phyloP scores from a whole-genome alignment of 2,888 invertebrate species.

The Formica aserva region DNA sequence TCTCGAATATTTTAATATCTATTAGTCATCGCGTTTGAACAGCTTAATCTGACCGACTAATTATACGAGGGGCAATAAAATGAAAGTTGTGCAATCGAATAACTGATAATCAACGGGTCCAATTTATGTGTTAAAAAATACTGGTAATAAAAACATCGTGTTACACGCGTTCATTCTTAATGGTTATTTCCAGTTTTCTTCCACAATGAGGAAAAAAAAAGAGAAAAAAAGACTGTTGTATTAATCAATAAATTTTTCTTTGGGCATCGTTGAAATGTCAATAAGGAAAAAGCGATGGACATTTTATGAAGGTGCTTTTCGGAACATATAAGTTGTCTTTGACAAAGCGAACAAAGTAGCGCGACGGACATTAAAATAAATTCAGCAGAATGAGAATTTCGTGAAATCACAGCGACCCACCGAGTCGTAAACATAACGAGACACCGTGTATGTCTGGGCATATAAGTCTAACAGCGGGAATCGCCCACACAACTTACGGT shows the following conservation, averaged over 20 bases:
- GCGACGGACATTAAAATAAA: conserved; percentile 1
- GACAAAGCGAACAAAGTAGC: conserved; percentile 37
- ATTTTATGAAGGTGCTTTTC: conserved; percentile 53
- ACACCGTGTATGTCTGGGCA: conserved; percentile 36
- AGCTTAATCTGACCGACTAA: background rate
- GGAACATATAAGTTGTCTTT: conserved; percentile 41
- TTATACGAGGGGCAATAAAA: conserved; percentile 58
- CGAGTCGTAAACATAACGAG: conserved; percentile 46
- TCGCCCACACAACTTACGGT: conserved; percentile 74
- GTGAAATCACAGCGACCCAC: conserved; percentile 39
- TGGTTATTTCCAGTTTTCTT: conserved; percentile 54
- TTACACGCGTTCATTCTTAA: conserved; percentile 63
- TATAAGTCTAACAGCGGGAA: conserved; percentile 65
- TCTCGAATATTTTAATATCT: background rate
- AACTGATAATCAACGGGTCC: conserved; percentile 63
- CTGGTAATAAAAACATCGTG: conserved; percentile 68
- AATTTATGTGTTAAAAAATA: conserved; percentile 67
- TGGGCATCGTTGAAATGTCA: conserved; percentile 30
- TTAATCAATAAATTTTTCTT: conserved; percentile 57
- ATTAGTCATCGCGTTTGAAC: background rate
- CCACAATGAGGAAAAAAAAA: background rate
- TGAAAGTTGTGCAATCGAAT: conserved; percentile 64
- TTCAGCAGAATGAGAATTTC: conserved; percentile 50
- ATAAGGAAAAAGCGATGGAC: conserved; percentile 34
- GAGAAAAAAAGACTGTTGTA: conserved; percentile 7